Conservation (phyloP, 2,888 invertebrate genomes). For the Sclerodermus sp. region DNA sequence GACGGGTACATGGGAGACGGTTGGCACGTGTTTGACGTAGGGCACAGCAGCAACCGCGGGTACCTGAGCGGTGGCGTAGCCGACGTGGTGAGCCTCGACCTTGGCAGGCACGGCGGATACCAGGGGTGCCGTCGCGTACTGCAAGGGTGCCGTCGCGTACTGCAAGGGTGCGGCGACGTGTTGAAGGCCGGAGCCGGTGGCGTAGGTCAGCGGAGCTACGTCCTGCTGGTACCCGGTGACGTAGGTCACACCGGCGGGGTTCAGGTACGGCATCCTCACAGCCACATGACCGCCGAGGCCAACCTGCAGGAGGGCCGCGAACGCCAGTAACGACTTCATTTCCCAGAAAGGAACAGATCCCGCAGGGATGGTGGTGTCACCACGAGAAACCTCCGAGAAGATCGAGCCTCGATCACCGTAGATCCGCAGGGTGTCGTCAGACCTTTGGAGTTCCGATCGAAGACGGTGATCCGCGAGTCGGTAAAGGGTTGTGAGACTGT, state of each 20-base stretch:
- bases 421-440: too few species aligned
- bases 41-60: constrained; percentile 49
- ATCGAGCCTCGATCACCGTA: too few species aligned
- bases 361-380: too few species aligned
- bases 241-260: constrained; percentile 63
- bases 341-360: background rate
- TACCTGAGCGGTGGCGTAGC: constrained; percentile 47
- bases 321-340: constrained; percentile 47
- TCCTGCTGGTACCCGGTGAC: constrained; percentile 44
- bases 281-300: constrained; percentile 44
- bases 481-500: constrained; percentile 45
- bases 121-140: too few species aligned
- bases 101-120: constrained; percentile 38
- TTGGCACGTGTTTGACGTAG: constrained; percentile 55
- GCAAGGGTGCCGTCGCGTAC: too few species aligned
- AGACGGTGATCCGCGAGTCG: too few species aligned
- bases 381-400: too few species aligned
- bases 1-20: constrained; percentile 59
- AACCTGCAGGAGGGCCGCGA: constrained; percentile 46
- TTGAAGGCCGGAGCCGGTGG: too few species aligned
- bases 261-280: constrained; percentile 58
- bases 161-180: too few species aligned
- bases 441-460: too few species aligned
- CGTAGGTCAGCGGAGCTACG: constrained; percentile 33
- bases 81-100: constrained; percentile 43